These are phyloP conservation scores for Sylvia atricapilla DNA, from an alignment of 2,113 vertebrate species.

Conservation along the genomic window DNA sequence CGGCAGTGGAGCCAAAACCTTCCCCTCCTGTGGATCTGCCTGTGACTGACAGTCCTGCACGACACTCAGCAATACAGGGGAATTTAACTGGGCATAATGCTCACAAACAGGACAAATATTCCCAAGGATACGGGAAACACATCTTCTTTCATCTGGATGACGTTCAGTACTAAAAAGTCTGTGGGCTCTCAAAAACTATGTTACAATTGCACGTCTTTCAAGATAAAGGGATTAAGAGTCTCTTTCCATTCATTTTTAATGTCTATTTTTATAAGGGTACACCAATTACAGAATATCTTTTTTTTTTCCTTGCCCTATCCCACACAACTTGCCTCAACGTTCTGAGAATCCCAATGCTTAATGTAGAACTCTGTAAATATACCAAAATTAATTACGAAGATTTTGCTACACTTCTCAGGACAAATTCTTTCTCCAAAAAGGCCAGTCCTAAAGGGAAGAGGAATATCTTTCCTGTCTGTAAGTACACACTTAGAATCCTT, in stretches of 20 bases:
- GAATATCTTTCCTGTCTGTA: background rate
- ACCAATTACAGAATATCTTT: background rate
- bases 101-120: background rate
- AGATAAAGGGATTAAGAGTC: background rate
- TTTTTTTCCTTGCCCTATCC: background rate
- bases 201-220: background rate
- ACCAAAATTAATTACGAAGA: background rate
- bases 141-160: background rate
- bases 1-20: background rate
- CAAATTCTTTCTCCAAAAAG: background rate
- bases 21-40: background rate
- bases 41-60: background rate
- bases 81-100: background rate
- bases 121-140: background rate
- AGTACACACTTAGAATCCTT: constrained; percentile 29
- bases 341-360: background rate
- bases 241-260: background rate
- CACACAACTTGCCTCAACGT: background rate
- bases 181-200: background rate
- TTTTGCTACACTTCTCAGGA: background rate
- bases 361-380: background rate
- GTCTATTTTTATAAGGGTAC: background rate
- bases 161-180: background rate
- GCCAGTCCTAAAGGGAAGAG: background rate
- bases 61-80: background rate